Base-by-base conservation (phyloP, 2,888 invertebrate species). In the Chymomyza fuscimana region DNA sequence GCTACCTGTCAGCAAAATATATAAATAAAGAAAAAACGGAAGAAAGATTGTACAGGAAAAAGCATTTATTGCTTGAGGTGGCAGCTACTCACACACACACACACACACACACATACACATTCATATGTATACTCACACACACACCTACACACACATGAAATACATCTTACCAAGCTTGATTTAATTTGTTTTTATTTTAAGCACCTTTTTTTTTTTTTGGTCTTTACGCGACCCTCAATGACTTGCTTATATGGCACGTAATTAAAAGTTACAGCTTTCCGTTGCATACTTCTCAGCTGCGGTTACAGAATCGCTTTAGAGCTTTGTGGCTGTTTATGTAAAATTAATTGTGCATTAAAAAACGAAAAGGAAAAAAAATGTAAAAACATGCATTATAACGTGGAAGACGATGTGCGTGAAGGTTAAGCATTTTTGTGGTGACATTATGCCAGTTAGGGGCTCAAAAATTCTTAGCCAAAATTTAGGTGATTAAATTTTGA, bases 311-410 rank as follows among this genome's bases (percentile, higher is more conserved):
- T 46, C 40, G 40, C 40, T 46, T 46, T 46, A 46, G 12, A 46
- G 12, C 40, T 46, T 46, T 12, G 40, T 7, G 40, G 40, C 12
- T 46, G 12, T 46, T 46, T 46, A 46, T 71, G 64, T 19, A 54
- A n/a, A 64, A 70, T 70, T 69, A 69, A 71, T 62, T 51, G 70
- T 54, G 50, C 29, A 65, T 67, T 67, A 54, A 65, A 16, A 25
- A 25, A 25, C 25, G 25, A 25, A 0, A 3, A 25, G 3, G 3
- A 25, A 25, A 54, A 54, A 54, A 54, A 12, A 32, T 4, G 32
- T 32, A 1, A 46, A 46, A 12, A 46, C 40, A 10, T 46, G 40
- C 40, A 46, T 46, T 46, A 46, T 9, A 36, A 36, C 9, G 40
- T 12, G 40, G 1, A 12, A 12, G 6, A 2, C 2, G 12, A 15